Evolutionary conservation across 2,113 vertebrate genomes (phyloP), one percentile per base, ranked within the genome.

Genomic region (Pycnonotus jocosus): DNA sequence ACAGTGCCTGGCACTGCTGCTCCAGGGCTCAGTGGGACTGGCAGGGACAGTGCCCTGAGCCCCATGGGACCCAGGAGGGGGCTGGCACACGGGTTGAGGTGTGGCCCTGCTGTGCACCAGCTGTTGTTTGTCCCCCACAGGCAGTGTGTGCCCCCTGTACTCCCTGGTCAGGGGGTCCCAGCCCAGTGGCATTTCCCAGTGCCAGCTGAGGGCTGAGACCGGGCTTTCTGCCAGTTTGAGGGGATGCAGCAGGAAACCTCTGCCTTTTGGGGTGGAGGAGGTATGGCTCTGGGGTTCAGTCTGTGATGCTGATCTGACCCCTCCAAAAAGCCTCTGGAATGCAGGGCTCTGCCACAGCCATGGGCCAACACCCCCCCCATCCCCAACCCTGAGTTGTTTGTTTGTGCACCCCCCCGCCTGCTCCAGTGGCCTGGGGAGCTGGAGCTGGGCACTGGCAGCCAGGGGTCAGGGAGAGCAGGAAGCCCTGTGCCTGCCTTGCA

Each of bases 261-360:
- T 60, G 53, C 38, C n/a, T 40, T 0, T 12, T 50, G 48, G 54
- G 61, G 10, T 48, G 50, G 28, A 68, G 61, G 44, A 31, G 31
- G 48, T 47, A 38, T 14, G 33, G 25, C 66, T 5, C 13, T 2
- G 5, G 44, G 23, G 11, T 37, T 68, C 5, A 12, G 15, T 19
- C 21, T 2, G 0, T 11, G 1, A n/a, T 18, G 42, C 45, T 1
- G 4, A 35, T 45, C n/a, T 1, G 5, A 42, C 8, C 6, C 15
- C 21, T 71, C 18, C 33, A 40, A 56, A 50, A 60, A 60, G 57
- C 62, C 66, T 80, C 58, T 57, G 2, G 25, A 51, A 66, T 2
- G 3, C 30, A 4, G 53, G 33, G 33, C 38, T 86, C 31, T 38
- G 25, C 72, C 12, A 53, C 48, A 56, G 44, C 42, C 40, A 0